Base-by-base conservation (phyloP, 2,888 invertebrate genomes). In the Nebria salina region DNA sequence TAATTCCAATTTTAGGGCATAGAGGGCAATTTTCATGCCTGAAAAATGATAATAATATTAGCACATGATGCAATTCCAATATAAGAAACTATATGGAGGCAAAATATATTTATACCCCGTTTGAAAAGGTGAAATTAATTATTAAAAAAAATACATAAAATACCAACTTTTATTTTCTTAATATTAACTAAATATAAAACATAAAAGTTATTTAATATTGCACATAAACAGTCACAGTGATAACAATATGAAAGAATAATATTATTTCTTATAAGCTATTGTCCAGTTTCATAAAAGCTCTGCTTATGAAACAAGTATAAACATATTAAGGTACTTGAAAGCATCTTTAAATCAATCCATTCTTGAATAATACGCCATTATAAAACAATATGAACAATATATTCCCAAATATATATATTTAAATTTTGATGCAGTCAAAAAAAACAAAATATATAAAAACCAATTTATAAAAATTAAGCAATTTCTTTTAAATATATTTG, bases 141-240 rank as follows among this genome's bases (percentile, higher is more conserved):
- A 73, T 73, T n/a, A 25, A 6, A 68, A 25, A 8, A 34, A 72
- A 34, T 34, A 34, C 20, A 72, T 25, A 72, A 8, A 72, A 72
- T 34, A 34, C 34, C 34, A 34, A 68, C 26, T 7, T 68, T n/a
- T 68, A 68, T 68, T 72, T 34, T 72, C 25, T 72, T 72, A 72
- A 34, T 72, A 68, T 72, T 34, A 72, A 25, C 9, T 72, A 72
- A 26, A 34, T 72, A 41, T 25, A 72, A 72, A 26, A 34, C 20
- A 41, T 25, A 72, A 72, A 72, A 26, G 72, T 68, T 7, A 54
- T 77, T 74, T 43, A 79, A 74, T 79, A 79, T 79, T 79, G 79
- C 79, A 79, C 79, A 79, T 72, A 74, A 77, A 79, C 77, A 77
- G 77, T 77, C 70, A 77, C 54, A 78, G 72, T 77, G 65, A 77